Base-by-base conservation (phyloP, 2,888 invertebrate species). In the Lissocephala sabroskyi region DNA sequence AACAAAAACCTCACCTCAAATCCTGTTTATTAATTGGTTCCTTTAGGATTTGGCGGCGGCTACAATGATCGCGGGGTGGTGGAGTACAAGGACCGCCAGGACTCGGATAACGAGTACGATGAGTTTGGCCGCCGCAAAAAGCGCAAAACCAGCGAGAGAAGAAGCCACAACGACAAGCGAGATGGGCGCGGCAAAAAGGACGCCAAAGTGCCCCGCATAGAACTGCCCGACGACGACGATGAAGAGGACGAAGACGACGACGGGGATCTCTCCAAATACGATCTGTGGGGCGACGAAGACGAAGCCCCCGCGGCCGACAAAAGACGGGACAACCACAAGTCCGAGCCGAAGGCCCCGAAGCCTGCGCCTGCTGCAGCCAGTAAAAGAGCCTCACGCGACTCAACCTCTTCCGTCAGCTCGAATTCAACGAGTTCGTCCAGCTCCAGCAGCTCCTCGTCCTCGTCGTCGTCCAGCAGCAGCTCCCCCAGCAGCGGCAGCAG, bases 41-140 rank as follows among this genome's bases (percentile, higher is more conserved):
- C 23, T 36, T 4, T 45, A 85, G 92, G 92, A 10, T 94, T 94
- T 74, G 95, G 95, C 30, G 95, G 95, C 43, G 95, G 95, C 19
- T 98, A 97, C 84, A 98, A 98, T 86, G 98, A 98, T 82, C 89
- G 98, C 52, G 97, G 96, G 41, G 90, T 94, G 3, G 97, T 98
- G 1, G 98, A 99, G 82, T 99, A 99, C 81, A 94, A 96, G 65
- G 91, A 95, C 75, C 87, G 95, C 41, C 91, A 93, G 7, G 93
- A 94, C 23, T 93, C 92, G 2, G 96, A 97, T 79, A 96, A 95
- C 81, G 98, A 98, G 85, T 98, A 94, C 84, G 99, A 99, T 85
- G 98, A 98, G 83, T 94, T 95, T 82, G 91, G 91, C 1, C 86
- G 91, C 40, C 88, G 86, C 66, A 91, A 90, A 80, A 89, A 90